Base-by-base conservation (phyloP, 2,888 invertebrate genomes). In the Thymelicus lineola region DNA sequence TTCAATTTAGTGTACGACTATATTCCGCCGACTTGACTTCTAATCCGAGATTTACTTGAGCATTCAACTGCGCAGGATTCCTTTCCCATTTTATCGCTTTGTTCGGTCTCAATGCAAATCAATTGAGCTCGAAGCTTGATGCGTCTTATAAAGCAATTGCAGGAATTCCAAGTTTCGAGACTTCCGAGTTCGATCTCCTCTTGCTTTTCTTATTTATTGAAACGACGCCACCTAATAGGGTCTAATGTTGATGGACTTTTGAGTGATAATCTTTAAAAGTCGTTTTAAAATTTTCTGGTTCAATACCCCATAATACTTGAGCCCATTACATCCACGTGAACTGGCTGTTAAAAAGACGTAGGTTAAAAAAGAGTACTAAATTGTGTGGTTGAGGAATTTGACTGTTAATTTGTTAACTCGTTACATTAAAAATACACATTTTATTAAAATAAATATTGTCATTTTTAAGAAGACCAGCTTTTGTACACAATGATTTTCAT, bases 71-170 rank as follows among this genome's bases (percentile, higher is more conserved):
- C 87, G 79, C 78, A 75, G 81, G 80, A 88, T 88, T 86, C 87
- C 75, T 50, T 59, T 48, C 69, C 72, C 65, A 83, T 80, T 79
- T 80, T 78, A 77, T 75, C 78, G 83, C 86, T 88, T 87, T 85
- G 82, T 82, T 82, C 85, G 81, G 80, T 79, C 82, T 77, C 76
- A 85, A 89, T 89, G 88, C 88, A 89, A 88, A 90, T 89, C 88
- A 86, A 89, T 88, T 85, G 85, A 84, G 84, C 81, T 80, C 71
- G 75, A 6, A 38, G 66, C 65, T 48, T 20, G 67, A 57, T 69
- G 65, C 63, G 42, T 62, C 66, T 65, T 66, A 66, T 73, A 73
- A 68, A 70, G 65, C 58, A 42, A 66, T 69, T 65, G 69, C 48
- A 65, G 68, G 57, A 71, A 71, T 72, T 70, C 70, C 58, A 46